Conservation (phyloP, 2,113 vertebrate species). For the Vidua macroura region DNA sequence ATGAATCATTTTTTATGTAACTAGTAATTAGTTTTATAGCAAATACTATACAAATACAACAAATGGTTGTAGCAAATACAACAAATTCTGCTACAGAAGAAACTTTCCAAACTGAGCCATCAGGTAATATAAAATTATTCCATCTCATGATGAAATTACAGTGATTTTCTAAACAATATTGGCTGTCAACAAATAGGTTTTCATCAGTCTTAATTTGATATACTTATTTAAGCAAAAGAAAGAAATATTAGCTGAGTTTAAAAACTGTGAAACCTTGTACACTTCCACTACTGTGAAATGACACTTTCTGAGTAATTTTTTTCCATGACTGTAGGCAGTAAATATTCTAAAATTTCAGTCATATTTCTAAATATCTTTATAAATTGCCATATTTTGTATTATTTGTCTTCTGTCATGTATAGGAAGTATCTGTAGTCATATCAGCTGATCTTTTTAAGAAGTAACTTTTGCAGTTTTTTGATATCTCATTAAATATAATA, state of each 20-base stretch:
- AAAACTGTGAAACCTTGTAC: background rate
- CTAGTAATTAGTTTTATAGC: background rate
- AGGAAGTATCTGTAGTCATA: background rate
- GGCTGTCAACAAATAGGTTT: background rate
- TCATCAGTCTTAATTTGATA: background rate
- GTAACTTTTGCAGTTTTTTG: background rate
- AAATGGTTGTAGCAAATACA: background rate
- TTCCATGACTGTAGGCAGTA: background rate
- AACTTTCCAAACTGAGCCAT: background rate
- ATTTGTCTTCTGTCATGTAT: background rate
- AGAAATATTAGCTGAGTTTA: background rate
- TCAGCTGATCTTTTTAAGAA: background rate
- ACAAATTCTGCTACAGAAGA: background rate
- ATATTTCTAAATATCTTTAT: background rate
- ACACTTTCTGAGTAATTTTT: background rate
- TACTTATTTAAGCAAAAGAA: background rate
- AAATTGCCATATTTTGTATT: background rate
- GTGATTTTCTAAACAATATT: background rate
- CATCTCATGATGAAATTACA: background rate
- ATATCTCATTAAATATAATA: background rate
- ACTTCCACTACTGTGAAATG: background rate
- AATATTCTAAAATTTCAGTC: background rate
- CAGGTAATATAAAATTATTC: background rate
- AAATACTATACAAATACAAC: background rate
- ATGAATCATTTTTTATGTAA: background rate